Conservation (phyloP, 2,113 vertebrate genomes). For the Narcine bancroftii region DNA sequence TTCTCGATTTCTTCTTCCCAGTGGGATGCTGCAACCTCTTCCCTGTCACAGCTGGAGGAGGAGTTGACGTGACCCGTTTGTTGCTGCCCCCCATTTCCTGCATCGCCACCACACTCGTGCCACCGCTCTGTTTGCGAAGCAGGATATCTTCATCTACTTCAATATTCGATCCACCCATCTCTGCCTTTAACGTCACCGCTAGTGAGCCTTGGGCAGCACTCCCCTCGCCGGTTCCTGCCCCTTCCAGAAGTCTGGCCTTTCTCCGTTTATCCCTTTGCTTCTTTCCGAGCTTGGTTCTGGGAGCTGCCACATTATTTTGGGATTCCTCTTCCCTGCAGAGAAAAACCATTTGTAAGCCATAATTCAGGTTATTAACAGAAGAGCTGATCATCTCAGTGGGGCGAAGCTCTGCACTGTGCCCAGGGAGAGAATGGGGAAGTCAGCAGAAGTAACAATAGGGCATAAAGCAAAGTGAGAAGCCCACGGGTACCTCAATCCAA, state of each 20-base stretch:
- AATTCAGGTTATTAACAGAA: not conserved
- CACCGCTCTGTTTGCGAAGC: not conserved
- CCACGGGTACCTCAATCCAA: not conserved
- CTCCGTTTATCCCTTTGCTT: slow-evolving; percentile 47
- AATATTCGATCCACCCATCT: not conserved
- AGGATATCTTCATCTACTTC: not conserved
- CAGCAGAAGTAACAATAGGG: not conserved
- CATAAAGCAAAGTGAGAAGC: not conserved
- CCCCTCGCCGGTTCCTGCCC: not conserved
- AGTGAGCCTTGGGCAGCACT: accelerated
- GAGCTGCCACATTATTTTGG: slow-evolving; percentile 41
- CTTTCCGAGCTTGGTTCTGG: slow-evolving; percentile 51
- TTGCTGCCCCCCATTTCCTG: not conserved
- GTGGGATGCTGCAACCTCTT: slow-evolving; percentile 39
- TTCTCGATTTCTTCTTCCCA: not conserved
- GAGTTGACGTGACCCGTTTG: not conserved
- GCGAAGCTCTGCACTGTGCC: not conserved
- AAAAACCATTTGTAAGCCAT: not conserved
- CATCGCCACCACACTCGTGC: slow-evolving; percentile 32
- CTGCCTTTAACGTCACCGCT: not conserved
- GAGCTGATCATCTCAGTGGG: not conserved
- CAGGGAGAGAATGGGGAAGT: no score
- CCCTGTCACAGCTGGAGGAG: slow-evolving; percentile 38
- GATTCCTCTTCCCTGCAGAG: slow-evolving; percentile 45
- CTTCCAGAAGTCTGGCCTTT: slow-evolving; percentile 17